These are phyloP conservation scores for Nephila pilipes DNA, from an alignment of 1,140 invertebrate genomes.

Conservation along the genomic window DNA sequence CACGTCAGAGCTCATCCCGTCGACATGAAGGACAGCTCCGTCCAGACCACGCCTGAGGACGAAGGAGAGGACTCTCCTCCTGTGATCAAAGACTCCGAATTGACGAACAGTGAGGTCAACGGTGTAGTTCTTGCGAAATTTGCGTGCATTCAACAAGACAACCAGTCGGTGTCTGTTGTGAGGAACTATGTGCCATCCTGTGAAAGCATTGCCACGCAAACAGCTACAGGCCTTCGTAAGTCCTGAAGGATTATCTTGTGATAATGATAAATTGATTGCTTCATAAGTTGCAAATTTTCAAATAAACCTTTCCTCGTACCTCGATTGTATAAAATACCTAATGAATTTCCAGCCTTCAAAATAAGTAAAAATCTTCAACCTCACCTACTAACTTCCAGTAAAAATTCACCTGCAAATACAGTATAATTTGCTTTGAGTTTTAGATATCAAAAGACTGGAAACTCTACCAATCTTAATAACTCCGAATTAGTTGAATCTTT, in stretches of 20 bases:
- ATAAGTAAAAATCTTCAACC: too few species aligned
- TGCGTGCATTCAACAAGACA: background rate
- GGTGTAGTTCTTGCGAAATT: background rate
- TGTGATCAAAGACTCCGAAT: background rate
- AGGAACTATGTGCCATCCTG: conserved; percentile 25
- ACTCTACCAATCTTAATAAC: too few species aligned
- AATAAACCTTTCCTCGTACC: too few species aligned
- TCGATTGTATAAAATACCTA: too few species aligned
- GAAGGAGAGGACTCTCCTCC: background rate
- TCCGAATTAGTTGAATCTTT: too few species aligned
- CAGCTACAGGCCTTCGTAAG: conserved; percentile 51
- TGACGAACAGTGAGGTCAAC: background rate
- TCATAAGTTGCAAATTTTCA: too few species aligned
- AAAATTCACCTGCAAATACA: too few species aligned
- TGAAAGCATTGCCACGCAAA: conserved; percentile 64
- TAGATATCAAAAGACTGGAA: too few species aligned
- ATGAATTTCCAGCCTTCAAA: too few species aligned
- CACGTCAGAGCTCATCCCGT: background rate
- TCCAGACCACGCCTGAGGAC: conserved; percentile 54
- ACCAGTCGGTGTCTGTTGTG: conserved; percentile 5
- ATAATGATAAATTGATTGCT: background rate
- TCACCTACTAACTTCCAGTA: too few species aligned
- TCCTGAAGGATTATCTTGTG: too few species aligned
- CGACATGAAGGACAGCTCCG: conserved; percentile 68
- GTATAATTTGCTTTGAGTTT: too few species aligned